Evolutionary conservation across 1,140 invertebrate species (phyloP).

Genomic region (Pectinophora gossypiella): DNA sequence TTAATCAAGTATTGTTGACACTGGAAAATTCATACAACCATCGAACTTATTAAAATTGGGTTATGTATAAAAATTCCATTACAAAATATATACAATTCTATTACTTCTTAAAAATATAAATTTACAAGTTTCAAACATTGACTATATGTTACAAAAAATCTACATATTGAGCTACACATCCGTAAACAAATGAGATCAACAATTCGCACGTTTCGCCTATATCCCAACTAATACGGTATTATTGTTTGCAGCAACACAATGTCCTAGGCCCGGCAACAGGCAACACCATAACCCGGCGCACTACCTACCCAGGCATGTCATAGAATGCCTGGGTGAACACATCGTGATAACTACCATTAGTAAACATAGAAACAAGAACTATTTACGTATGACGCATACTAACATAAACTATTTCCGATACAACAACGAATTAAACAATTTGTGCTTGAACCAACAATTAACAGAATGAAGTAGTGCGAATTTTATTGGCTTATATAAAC

Average conservation of each 20-base stretch:
- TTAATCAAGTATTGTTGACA: slow-evolving; percentile 44
- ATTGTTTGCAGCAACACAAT: too few relatives aligned
- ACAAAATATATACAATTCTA: slow-evolving; percentile 65
- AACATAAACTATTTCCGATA: too few relatives aligned
- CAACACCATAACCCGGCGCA: too few relatives aligned
- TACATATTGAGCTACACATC: slow-evolving; percentile 70
- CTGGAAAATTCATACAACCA: slow-evolving; percentile 55
- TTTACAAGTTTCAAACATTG: slow-evolving; percentile 47
- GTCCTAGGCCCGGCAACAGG: too few relatives aligned
- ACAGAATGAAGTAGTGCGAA: too few relatives aligned
- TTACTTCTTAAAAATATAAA: slow-evolving; percentile 55
- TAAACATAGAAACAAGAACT: background rate
- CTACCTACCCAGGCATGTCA: slow-evolving; percentile 34
- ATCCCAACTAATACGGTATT: too few relatives aligned
- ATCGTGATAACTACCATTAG: slow-evolving; percentile 27
- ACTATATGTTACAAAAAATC: slow-evolving; percentile 57
- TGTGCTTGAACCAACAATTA: too few relatives aligned
- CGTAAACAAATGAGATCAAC: slow-evolving; percentile 72
- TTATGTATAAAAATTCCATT: slow-evolving; percentile 67
- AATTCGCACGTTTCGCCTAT: slow-evolving; percentile 47
- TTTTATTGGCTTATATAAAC: too few relatives aligned
- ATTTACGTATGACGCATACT: background rate
- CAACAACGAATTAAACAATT: too few relatives aligned
- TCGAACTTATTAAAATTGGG: slow-evolving; percentile 49
- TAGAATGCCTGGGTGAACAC: slow-evolving; percentile 45